phyloP scores from a whole-genome alignment of 2,113 vertebrate species.

The Stegostoma tigrinum region DNA sequence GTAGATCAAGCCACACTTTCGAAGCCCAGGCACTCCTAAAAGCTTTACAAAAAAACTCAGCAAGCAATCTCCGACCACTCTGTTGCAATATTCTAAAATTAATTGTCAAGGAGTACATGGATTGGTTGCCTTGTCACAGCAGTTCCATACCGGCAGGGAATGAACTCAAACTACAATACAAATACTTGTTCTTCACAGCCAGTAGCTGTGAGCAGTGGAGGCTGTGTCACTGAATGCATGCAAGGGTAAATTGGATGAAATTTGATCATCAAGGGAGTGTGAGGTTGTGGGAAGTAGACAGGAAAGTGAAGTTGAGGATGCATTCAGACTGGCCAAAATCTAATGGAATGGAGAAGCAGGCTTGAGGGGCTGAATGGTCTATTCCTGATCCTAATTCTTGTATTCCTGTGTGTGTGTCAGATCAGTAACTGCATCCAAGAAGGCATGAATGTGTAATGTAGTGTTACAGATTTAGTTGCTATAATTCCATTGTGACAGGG shows the following conservation, averaged over 20 bases:
- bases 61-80: not conserved
- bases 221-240: no score
- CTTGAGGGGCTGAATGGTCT: not conserved
- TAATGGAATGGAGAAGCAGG: not conserved
- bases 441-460: not conserved
- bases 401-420: not conserved
- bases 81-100: not conserved
- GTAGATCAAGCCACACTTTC: not conserved
- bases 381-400: not conserved
- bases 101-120: not conserved
- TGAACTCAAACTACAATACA: not conserved
- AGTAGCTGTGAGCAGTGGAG: not conserved
- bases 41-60: not conserved
- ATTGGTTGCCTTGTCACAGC: not conserved
- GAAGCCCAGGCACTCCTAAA: not conserved
- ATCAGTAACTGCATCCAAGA: not conserved
- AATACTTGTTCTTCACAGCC: not conserved
- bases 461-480: not conserved
- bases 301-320: no score
- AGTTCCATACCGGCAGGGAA: not conserved
- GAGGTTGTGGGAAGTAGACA: no score
- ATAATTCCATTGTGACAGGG: not conserved
- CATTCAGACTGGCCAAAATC: no score
- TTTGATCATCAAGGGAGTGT: no score
- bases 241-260: no score